Conservation (phyloP, 2,113 vertebrate genomes). For the Montifringilla adamsi region DNA sequence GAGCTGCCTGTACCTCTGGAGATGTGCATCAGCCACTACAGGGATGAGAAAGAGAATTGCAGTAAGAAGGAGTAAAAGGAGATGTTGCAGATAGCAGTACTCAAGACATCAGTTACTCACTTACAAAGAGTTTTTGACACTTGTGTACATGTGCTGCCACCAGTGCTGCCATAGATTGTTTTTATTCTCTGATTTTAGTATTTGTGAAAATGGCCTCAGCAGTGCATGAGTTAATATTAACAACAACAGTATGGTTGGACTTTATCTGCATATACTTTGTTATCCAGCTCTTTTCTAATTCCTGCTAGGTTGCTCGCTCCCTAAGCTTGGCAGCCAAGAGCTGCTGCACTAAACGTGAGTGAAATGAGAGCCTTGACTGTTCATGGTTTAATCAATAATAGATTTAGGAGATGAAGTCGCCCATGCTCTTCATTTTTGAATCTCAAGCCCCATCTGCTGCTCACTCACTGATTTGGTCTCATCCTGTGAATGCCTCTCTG, state of each 20-base stretch:
- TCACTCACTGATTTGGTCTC: constrained; percentile 58
- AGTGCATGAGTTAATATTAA: constrained; percentile 43
- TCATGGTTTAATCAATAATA: constrained; percentile 72
- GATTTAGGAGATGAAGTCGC: constrained; percentile 61
- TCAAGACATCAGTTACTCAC: not conserved
- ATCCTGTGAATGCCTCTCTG: constrained; percentile 45
- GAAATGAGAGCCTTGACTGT: constrained; percentile 55
- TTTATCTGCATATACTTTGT: constrained; percentile 25
- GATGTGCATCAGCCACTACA: not conserved
- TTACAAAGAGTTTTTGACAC: not conserved
- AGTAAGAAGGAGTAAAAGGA: not conserved
- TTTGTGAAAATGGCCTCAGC: constrained; percentile 16
- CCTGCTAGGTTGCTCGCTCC: constrained; percentile 31
- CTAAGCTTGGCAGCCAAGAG: constrained; percentile 58
- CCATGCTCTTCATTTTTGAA: constrained; percentile 60
- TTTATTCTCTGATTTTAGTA: constrained; percentile 41
- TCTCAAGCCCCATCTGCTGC: constrained; percentile 79
- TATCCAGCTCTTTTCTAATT: constrained; percentile 48
- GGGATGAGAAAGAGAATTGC: not conserved
- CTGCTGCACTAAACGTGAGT: constrained; percentile 60
- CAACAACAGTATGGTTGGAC: not conserved
- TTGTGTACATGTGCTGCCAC: not conserved
- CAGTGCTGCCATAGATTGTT: not conserved
- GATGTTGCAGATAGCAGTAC: not conserved
- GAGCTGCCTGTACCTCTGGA: not conserved